These are phyloP conservation scores for Kradibia gibbosae DNA, from an alignment of 1,140 invertebrate genomes.

Conservation along the genomic window DNA sequence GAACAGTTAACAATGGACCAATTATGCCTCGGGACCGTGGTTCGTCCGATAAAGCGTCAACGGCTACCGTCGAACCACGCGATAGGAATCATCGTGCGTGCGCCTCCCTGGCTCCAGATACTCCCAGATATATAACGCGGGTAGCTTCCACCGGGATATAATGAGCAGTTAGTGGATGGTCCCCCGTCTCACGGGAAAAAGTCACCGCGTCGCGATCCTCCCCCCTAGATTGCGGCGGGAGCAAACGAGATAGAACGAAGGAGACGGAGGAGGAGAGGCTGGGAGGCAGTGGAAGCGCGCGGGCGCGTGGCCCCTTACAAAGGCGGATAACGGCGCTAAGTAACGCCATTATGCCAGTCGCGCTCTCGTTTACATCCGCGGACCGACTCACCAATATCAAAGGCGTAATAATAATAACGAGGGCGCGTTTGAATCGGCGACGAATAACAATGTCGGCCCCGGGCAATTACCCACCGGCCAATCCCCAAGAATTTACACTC, in stretches of 20 bases:
- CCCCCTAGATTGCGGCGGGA: constrained; percentile 51
- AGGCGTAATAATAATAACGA: constrained; percentile 44
- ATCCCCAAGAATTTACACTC: constrained; percentile 17
- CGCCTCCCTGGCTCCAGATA: constrained; percentile 28
- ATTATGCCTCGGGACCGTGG: constrained; percentile 53
- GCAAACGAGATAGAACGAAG: no score
- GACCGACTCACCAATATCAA: constrained; percentile 48
- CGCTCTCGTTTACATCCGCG: constrained; percentile 30
- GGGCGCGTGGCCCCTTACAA: constrained; percentile 36
- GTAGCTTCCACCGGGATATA: constrained; percentile 20
- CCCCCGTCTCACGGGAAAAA: neutral
- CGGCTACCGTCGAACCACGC: constrained; percentile 47
- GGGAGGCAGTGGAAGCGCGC: no score
- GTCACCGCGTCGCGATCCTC: constrained; percentile 49
- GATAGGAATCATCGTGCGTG: constrained; percentile 56
- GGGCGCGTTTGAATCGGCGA: constrained; percentile 3
- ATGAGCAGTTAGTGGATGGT: constrained; percentile 4
- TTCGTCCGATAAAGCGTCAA: constrained; percentile 59
- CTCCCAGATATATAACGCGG: constrained; percentile 54
- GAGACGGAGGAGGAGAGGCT: no score
- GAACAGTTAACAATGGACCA: constrained; percentile 59
- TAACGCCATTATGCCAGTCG: constrained; percentile 57
- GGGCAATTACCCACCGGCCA: constrained; percentile 27
- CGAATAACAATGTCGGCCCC: neutral
- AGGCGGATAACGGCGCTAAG: constrained; percentile 57